Evolutionary conservation across 2,113 vertebrate genomes (phyloP), one percentile per base, ranked within the genome.

Genomic region (Anthoscopus minutus): DNA sequence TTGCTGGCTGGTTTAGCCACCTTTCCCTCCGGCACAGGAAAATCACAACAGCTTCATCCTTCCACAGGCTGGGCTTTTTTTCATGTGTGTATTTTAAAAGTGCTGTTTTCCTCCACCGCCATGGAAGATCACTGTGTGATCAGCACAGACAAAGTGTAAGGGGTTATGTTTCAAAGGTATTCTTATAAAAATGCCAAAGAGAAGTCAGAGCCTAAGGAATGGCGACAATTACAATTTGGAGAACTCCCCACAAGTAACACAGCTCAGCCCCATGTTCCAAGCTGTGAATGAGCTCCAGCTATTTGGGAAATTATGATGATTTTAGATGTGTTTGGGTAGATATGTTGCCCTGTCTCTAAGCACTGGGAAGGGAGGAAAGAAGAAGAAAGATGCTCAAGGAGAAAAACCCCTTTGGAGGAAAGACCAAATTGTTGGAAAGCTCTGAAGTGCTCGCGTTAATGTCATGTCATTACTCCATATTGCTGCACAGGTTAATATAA

Each of bases 401-500:
- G 91, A 92, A 95, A 98, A 97, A 92, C 48, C 56, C 81, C 53
- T 60, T 89, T 64, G 65, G 61, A 96, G 87, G 70, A 90, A 96
- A 92, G 73, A 95, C 94, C 93, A 93, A 91, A 96, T 95, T 89
- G 93, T 90, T 45, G 93, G 95, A 95, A 95, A 93, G 92, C 96
- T 97, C 96, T 83, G 97, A 97, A 98, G 95, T 95, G 93, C 73
- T 95, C 24, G 7, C 92, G 77, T 98, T 98, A 98, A 98, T 98
- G 98, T 97, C 98, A 96, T 96, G 97, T 98, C 98, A 98, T 98
- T 98, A 98, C 97, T 97, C 95, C 4, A 61, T 97, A 98, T 97
- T 97, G 97, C 97, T 97, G 97, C 95, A 96, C 98, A 98, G 98
- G 98, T 98, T 98, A 98, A 98, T 98, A 98, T 98, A 98, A 98